Percentiles rank a stretch among this genome's conserved stretches.
These are phyloP conservation scores for Zygothrica quintamaculata DNA, from an alignment of 2,888 invertebrate genomes.

Conservation along the genomic window DNA sequence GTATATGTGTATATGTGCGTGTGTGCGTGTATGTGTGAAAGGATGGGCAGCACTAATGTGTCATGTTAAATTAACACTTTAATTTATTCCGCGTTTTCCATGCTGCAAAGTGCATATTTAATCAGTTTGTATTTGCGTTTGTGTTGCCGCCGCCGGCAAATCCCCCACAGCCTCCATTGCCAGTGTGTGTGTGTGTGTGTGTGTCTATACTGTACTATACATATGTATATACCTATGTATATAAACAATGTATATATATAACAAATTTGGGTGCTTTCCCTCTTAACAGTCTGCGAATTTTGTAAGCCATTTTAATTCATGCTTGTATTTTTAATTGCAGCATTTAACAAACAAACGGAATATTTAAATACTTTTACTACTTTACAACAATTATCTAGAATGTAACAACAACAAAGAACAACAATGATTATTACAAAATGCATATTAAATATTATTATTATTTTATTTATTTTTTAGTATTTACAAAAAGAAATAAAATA, in stretches of 20 bases:
- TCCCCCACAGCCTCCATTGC: slow-evolving; percentile 14
- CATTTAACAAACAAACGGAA: slow-evolving; percentile 75
- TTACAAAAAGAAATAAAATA: no score
- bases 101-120: slow-evolving; percentile 81
- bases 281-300: slow-evolving; percentile 35
- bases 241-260: neutral
- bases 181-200: slow-evolving; percentile 15
- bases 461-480: slow-evolving; percentile 23
- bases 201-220: slow-evolving; percentile 15
- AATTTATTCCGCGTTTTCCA: slow-evolving; percentile 81
- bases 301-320: slow-evolving; percentile 77
- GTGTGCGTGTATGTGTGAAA: slow-evolving; percentile 23
- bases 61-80: slow-evolving; percentile 82
- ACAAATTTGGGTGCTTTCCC: slow-evolving; percentile 22
- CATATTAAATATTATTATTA: slow-evolving; percentile 33
- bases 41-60: slow-evolving; percentile 74
- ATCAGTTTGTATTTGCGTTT: slow-evolving; percentile 77
- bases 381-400: slow-evolving; percentile 66
- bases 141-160: slow-evolving; percentile 40
- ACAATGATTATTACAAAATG: slow-evolving; percentile 48
- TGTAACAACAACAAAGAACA: slow-evolving; percentile 51
- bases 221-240: slow-evolving; percentile 3
- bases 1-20: slow-evolving; percentile 35
- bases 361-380: slow-evolving; percentile 61
- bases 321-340: slow-evolving; percentile 78